Conservation (phyloP, 2,797 vertebrate species). For the Selene dorsalis region DNA sequence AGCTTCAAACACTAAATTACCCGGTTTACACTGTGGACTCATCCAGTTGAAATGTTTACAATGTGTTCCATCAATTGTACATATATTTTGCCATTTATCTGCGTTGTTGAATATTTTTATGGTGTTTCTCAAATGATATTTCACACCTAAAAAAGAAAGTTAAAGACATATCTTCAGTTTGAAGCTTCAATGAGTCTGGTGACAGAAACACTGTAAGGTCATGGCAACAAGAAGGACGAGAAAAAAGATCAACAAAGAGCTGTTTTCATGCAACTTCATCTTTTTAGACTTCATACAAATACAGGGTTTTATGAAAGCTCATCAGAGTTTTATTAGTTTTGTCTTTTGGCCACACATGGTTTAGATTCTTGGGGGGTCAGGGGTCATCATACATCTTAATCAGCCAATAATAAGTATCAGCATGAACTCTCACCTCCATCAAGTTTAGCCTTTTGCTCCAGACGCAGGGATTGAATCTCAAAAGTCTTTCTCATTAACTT, state of each 20-base stretch:
- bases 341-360: constrained; percentile 78
- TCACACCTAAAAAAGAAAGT: constrained; percentile 14
- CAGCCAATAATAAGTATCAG: constrained; percentile 74
- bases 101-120: constrained; percentile 23
- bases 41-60: constrained; percentile 40
- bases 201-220: constrained; percentile 36
- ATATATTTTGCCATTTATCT: constrained; percentile 31
- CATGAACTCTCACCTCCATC: constrained; percentile 71
- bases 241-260: constrained; percentile 15
- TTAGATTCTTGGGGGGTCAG: constrained; percentile 73
- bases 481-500: constrained; percentile 35
- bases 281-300: constrained; percentile 44
- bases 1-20: constrained; percentile 31
- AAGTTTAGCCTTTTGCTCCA: constrained; percentile 33
- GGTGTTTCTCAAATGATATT: constrained; percentile 46
- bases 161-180: neutral
- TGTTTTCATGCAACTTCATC: constrained; percentile 35
- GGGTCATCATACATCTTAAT: constrained; percentile 71
- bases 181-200: neutral
- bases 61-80: constrained; percentile 23
- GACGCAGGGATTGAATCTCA: constrained; percentile 17
- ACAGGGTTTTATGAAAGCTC: constrained; percentile 41
- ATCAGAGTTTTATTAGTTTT: constrained; percentile 65
- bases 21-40: constrained; percentile 29
- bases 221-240: constrained; percentile 11